Evolutionary conservation across 1,140 invertebrate species (phyloP), one percentile per base, ranked within the genome.

Genomic region (Hylaeus volcanicus): DNA sequence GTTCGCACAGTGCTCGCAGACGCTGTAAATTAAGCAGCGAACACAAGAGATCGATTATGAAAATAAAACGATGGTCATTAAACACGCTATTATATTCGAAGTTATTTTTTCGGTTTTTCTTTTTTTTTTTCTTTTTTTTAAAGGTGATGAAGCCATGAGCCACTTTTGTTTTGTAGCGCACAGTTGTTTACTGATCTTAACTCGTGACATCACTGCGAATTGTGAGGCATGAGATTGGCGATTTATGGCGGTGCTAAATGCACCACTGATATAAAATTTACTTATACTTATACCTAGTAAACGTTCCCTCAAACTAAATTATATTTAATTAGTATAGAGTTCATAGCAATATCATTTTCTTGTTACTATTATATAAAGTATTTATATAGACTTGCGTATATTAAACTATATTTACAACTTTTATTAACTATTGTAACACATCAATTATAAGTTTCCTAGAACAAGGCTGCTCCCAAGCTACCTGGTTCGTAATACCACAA

Each of bases 381-480:
- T 92, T 92, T 92, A 90, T 91, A 91, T 91, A 90, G 89, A 92
- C 85, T 92, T 92, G 90, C 86, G 89, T 92, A 92, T 93, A 92
- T 92, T 90, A 93, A 93, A 92, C 91, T 93, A 93, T 93, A 93
- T 93, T 89, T 93, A 93, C 92, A 93, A 85, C 84, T 88, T 82
- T 84, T 88, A 85, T 68, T 86, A 76, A 82, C 90, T 87, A 88
- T 85, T 77, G 79, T 85, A 88, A 90, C 87, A 88, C 84, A 89
- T 82, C 84, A 86, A 86, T 89, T 85, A 89, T 77, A 88, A 90
- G 86, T 85, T 78, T 80, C 61, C 71, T 79, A 64, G 66, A 85
- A 86, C 76, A 75, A 86, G 87, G 82, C 73, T 75, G 77, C 70
- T 74, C n/a, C 43, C 79, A 70, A 66, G 41, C 71, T 79, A 87